phyloP scores from a whole-genome alignment of 2,113 vertebrate species.

The Hepsetus odoe region DNA sequence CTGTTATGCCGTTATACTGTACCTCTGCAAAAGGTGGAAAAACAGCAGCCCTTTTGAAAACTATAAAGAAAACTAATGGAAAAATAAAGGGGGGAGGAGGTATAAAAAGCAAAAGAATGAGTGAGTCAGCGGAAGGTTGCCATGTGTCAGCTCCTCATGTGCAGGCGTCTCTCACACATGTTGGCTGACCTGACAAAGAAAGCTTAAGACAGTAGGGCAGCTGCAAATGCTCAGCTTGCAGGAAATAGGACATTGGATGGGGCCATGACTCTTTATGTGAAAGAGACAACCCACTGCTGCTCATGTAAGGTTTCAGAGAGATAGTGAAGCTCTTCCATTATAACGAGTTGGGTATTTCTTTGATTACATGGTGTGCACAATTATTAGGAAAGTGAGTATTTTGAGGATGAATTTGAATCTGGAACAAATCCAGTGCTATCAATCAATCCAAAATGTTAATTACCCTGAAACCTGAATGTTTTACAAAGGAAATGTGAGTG shows the following conservation, averaged over 20 bases:
- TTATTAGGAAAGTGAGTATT: too few relatives aligned
- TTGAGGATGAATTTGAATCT: too few relatives aligned
- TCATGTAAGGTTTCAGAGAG: conserved; percentile 12
- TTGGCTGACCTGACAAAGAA: conserved; percentile 51
- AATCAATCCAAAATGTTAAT: too few relatives aligned
- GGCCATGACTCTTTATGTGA: conserved; percentile 42
- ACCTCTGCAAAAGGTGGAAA: conserved; percentile 21
- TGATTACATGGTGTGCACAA: too few relatives aligned
- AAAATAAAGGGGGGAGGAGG: conserved; percentile 34
- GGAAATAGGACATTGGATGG: conserved; percentile 51
- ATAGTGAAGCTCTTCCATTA: neutral
- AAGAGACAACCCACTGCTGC: conserved; percentile 25
- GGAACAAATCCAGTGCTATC: too few relatives aligned
- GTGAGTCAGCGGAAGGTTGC: conserved; percentile 55
- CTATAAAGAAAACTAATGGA: conserved; percentile 33
- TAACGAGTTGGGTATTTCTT: neutral
- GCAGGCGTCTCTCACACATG: conserved; percentile 45
- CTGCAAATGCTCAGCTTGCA: conserved; percentile 50
- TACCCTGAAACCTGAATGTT: too few relatives aligned
- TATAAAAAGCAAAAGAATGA: conserved; percentile 45
- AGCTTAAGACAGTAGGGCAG: conserved; percentile 44
- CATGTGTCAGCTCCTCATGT: conserved; percentile 52
- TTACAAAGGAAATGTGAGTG: too few relatives aligned
- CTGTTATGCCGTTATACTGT: conserved; percentile 23
- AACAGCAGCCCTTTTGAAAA: conserved; percentile 42